Percentiles rank a stretch among this genome's conserved stretches.
Conservation (phyloP, 2,888 invertebrate genomes). For the Acanthosepion lycidas region DNA sequence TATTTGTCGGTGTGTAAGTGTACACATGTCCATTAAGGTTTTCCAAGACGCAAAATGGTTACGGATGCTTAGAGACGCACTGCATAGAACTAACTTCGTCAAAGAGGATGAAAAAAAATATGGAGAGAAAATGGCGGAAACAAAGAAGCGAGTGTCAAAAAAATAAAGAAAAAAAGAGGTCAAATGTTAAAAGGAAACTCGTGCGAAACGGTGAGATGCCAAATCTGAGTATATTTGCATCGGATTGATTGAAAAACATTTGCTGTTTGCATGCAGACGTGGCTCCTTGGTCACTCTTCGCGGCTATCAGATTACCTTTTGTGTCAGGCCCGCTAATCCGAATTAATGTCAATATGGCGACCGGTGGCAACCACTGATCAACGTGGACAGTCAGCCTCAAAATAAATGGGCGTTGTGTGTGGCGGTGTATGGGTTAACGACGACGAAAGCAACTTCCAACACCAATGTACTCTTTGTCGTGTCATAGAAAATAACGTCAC, state of each 20-base stretch:
- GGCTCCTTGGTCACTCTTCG: background rate
- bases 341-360: background rate
- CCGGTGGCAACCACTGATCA: conserved; percentile 4
- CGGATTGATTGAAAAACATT: background rate
- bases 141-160: no score
- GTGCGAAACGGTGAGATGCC: background rate
- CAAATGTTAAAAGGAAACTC: no score
- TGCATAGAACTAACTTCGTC: no score
- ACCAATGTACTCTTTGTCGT: background rate
- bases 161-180: no score
- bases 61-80: no score
- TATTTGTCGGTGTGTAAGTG: no score
- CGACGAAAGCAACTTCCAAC: background rate
- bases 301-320: background rate
- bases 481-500: background rate
- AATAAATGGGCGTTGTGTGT: background rate
- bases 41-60: no score
- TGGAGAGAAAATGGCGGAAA: no score
- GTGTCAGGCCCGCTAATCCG: background rate
- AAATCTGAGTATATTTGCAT: background rate
- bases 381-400: background rate
- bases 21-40: no score
- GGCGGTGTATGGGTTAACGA: background rate
- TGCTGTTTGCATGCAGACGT: background rate
- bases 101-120: no score